Percentiles rank a stretch among this genome's conserved stretches.
phyloP scores from a whole-genome alignment of 2,888 invertebrate species.

The Scrobipalpa atriplicella region DNA sequence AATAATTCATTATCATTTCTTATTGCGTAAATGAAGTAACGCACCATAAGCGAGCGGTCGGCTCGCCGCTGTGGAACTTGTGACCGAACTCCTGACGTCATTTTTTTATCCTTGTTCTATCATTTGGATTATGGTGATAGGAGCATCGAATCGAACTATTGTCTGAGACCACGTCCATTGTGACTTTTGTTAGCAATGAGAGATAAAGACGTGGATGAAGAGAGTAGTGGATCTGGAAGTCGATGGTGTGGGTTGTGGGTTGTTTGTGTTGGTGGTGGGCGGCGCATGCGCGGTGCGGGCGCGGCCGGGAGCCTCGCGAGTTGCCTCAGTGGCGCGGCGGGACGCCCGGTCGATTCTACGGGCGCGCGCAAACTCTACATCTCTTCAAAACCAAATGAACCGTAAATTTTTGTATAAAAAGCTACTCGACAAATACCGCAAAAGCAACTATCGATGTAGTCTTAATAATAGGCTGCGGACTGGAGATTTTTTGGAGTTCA shows the following conservation, averaged over 20 bases:
- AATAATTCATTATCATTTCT: constrained; percentile 41
- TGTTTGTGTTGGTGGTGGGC: constrained; percentile 38
- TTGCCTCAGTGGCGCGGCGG: constrained; percentile 78
- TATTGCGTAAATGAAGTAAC: constrained; percentile 46
- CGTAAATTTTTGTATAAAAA: constrained; percentile 50
- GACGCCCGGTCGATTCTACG: constrained; percentile 78
- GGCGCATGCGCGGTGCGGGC: constrained; percentile 46
- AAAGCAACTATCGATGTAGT: constrained; percentile 10
- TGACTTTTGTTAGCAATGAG: constrained; percentile 32
- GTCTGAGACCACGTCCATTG: constrained; percentile 17
- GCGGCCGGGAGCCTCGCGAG: constrained; percentile 62
- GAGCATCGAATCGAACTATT: constrained; percentile 27
- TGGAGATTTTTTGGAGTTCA: constrained; percentile 20
- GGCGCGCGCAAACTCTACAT: constrained; percentile 60
- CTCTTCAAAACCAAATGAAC: constrained; percentile 51
- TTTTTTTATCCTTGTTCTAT: constrained; percentile 50
- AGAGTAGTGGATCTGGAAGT: constrained; percentile 37
- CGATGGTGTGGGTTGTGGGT: constrained; percentile 40
- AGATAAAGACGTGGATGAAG: constrained; percentile 27
- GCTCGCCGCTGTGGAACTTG: constrained; percentile 38
- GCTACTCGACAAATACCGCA: constrained; percentile 30
- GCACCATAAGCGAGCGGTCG: constrained; percentile 39
- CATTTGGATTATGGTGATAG: constrained; percentile 41
- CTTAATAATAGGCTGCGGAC: background rate
- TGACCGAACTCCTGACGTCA: constrained; percentile 51